Conservation (phyloP, 2,113 vertebrate species). For the Tachysurus vachellii region DNA sequence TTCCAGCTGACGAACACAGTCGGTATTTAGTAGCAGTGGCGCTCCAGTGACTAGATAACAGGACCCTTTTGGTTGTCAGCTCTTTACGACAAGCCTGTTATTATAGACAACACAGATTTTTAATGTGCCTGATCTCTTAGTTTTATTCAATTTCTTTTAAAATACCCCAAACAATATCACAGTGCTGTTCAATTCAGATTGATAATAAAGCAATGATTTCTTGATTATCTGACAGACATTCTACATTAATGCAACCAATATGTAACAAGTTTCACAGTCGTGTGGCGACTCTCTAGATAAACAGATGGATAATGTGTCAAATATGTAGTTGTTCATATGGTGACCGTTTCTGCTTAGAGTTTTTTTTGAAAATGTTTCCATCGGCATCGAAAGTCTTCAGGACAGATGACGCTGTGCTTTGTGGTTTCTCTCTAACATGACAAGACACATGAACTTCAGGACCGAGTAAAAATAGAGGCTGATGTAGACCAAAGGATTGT, state of each 20-base stretch:
- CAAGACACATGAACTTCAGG: neutral
- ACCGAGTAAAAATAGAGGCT: neutral
- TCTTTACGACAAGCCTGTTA: conserved; percentile 17
- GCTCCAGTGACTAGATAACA: conserved; percentile 15
- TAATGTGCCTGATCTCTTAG: conserved; percentile 26
- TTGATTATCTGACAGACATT: neutral
- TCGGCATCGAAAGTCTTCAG: neutral
- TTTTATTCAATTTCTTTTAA: conserved; percentile 6
- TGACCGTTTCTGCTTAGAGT: neutral
- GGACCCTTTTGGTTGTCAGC: conserved; percentile 18
- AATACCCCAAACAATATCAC: neutral
- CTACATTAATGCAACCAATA: neutral
- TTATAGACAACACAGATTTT: conserved; percentile 14
- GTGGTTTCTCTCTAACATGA: neutral
- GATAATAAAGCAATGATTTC: neutral
- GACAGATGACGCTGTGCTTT: neutral
- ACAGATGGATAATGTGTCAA: neutral
- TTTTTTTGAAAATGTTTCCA: neutral
- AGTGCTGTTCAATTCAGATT: neutral
- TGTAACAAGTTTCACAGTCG: neutral
- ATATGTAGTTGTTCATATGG: neutral
- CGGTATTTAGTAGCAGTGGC: conserved; percentile 32
- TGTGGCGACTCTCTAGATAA: neutral
- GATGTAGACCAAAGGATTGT: neutral
- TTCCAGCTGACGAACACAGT: neutral